A percentile compares a stretch with the other conserved stretches of the same genome.
These are phyloP conservation scores for Schizaphis graminum DNA, from an alignment of 2,888 invertebrate genomes.

Conservation along the genomic window DNA sequence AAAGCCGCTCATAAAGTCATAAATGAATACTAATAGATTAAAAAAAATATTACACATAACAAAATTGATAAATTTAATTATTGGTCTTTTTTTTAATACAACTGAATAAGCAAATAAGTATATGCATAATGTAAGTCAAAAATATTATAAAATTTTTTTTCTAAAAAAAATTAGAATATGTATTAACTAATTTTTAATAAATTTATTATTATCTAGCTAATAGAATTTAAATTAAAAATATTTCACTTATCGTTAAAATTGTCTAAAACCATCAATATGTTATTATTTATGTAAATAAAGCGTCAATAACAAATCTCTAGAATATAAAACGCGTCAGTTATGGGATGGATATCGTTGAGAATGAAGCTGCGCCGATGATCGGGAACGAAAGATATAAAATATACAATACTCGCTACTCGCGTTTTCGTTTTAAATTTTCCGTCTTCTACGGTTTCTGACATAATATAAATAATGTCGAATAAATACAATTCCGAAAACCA, in stretches of 20 bases:
- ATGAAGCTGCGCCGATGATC: not conserved
- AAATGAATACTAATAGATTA: not conserved
- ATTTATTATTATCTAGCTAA: not conserved
- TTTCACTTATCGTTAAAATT: not conserved
- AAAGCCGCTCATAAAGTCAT: not conserved
- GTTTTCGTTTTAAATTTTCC: not conserved
- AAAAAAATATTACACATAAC: not conserved
- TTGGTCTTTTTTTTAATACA: not conserved
- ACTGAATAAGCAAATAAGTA: not conserved
- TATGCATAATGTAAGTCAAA: not conserved
- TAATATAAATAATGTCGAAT: not conserved
- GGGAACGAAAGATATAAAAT: not conserved
- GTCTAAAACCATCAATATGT: not conserved
- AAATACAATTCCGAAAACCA: not conserved
- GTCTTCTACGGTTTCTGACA: not conserved
- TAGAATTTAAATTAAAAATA: not conserved
- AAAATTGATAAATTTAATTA: not conserved
- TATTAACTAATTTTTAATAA: not conserved
- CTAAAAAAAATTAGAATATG: not conserved
- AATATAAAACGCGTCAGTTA: not conserved
- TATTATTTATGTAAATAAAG: not conserved
- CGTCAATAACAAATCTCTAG: not conserved
- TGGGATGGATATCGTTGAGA: not conserved
- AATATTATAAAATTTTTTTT: not conserved
- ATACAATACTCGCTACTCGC: not conserved